These are phyloP conservation scores for Brenthis ino DNA, from an alignment of 2,888 invertebrate genomes.

Conservation along the genomic window DNA sequence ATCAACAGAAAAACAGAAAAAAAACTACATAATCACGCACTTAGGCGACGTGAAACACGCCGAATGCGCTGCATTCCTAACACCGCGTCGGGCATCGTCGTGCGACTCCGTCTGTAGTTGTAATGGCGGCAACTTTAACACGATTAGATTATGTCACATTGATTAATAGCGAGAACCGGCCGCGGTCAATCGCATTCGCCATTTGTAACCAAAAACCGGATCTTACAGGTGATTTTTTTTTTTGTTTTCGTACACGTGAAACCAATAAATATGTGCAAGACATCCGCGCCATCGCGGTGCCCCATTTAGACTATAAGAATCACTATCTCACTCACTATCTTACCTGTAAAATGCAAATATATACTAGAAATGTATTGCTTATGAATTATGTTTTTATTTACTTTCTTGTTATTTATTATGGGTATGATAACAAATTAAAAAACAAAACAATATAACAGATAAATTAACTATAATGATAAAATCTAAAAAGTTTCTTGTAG, in stretches of 20 bases:
- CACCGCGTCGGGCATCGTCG: constrained; percentile 19
- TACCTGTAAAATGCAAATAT: too few relatives aligned
- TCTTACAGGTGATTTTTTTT: constrained; percentile 24
- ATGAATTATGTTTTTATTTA: too few relatives aligned
- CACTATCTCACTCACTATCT: too few relatives aligned
- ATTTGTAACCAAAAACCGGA: constrained; percentile 26
- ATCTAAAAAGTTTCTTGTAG: too few relatives aligned
- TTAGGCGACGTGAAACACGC: background rate
- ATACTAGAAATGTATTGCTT: too few relatives aligned
- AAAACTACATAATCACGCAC: too few relatives aligned
- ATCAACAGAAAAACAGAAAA: too few relatives aligned
- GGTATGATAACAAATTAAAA: too few relatives aligned
- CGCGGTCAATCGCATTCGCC: constrained; percentile 32
- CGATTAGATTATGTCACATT: constrained; percentile 38
- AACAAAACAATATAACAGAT: too few relatives aligned
- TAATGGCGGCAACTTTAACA: constrained; percentile 22
- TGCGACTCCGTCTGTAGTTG: background rate
- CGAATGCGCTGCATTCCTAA: constrained; percentile 19
- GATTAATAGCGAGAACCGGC: constrained; percentile 34
- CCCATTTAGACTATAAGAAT: background rate
- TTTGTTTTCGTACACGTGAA: constrained; percentile 17
- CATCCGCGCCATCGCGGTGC: background rate
- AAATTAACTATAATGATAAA: too few relatives aligned
- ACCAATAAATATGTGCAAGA: background rate
- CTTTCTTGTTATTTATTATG: too few relatives aligned